Base-by-base conservation (phyloP, 2,888 invertebrate genomes). In the Chaitophorus viminalis region DNA sequence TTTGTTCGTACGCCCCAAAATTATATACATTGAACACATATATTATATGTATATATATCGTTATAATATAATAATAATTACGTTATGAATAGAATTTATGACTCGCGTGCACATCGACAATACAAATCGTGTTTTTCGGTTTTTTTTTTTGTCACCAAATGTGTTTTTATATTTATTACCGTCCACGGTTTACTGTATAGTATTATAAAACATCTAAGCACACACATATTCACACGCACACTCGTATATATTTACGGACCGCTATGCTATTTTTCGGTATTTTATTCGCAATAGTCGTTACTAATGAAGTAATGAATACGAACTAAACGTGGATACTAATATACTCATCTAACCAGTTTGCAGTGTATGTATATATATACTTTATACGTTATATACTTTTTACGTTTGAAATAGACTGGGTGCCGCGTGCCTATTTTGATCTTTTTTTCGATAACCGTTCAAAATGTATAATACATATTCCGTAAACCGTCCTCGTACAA, bases 1-100 rank as follows among this genome's bases (percentile, higher is more conserved):
- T 82, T 25, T 21, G 81, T 70, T 21, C 25, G 25, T 33, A 31
- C 31, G 31, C 39, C 70, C 31, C 17, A 17, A 25, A 36, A 36
- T 36, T 54, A 77, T 54, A 77, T 21, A 31, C 52, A 33, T 54
- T 31, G 54, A 54, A 31, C 33, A n/a, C 79, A 68, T 60, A n/a
- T n/a, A n/a, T n/a, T n/a, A n/a, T n/a, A n/a, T n/a, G n/a, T n/a
- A n/a, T 31, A 0, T 52, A 60, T 33, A 78, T 78, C 31, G 33
- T 65, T 36, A 21, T 79, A 79, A 29, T 25, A 79, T 79, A n/a
- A n/a, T n/a, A n/a, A n/a, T n/a, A 65, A 70, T 79, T 79, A 65
- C 70, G 14, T 70, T 77, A 77, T 52, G 82, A 82, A 82, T 52
- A 52, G 82, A 82, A 82, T 82, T 82, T 82, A 70, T 70, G 82